Percentiles rank a stretch among this genome's conserved stretches.
These are phyloP conservation scores for Eilema caniola DNA, from an alignment of 2,888 invertebrate species.

Conservation along the genomic window DNA sequence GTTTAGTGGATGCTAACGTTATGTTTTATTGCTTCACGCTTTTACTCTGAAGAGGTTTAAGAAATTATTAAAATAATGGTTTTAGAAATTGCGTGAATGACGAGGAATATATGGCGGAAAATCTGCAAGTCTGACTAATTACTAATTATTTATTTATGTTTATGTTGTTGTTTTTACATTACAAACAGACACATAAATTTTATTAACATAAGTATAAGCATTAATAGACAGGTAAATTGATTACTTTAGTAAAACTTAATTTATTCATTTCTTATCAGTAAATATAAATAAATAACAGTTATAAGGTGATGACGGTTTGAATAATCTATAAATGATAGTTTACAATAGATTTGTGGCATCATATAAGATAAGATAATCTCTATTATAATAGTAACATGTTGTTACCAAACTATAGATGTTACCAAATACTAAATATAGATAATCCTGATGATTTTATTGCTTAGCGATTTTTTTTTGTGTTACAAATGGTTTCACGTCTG, in stretches of 20 bases:
- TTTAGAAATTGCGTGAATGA: neutral
- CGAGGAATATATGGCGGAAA: neutral
- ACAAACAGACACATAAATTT: too few relatives aligned
- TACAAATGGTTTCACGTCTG: too few relatives aligned
- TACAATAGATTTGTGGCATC: neutral
- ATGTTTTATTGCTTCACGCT: conserved; percentile 16
- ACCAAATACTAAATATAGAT: neutral
- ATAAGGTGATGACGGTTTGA: neutral
- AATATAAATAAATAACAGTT: too few relatives aligned
- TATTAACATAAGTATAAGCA: too few relatives aligned
- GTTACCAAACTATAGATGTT: neutral
- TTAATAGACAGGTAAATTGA: too few relatives aligned
- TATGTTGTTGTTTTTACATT: too few relatives aligned
- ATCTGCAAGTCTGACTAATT: neutral
- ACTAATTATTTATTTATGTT: too few relatives aligned
- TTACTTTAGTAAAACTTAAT: too few relatives aligned
- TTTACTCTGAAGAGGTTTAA: conserved; percentile 13
- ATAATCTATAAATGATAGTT: neutral
- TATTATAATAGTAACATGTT: too few relatives aligned
- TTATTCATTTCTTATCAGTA: too few relatives aligned
- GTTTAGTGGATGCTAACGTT: conserved; percentile 13
- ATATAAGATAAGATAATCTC: neutral
- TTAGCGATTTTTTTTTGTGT: too few relatives aligned
- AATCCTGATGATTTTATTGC: too few relatives aligned
- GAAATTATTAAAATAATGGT: conserved; percentile 8